Base-by-base conservation (phyloP, 2,113 vertebrate species). In the Riparia riparia region DNA sequence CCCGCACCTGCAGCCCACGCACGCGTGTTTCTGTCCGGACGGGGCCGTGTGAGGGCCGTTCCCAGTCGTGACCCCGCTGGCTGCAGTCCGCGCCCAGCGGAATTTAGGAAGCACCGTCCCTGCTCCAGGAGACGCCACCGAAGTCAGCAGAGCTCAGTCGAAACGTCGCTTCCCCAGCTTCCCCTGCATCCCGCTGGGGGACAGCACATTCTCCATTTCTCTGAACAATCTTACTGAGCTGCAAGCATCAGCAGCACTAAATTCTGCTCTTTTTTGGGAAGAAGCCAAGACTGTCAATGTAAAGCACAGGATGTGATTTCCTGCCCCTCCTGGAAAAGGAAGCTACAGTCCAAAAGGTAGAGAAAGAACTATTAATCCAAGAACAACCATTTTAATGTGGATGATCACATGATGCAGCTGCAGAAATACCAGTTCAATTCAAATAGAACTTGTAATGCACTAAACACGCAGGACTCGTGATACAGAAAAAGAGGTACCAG, bases 301-400 rank as follows among this genome's bases (percentile, higher is more conserved):
- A 93, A 95, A 94, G 84, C 91, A 61, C 91, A 94, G 93, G 91
- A 91, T 65, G 89, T 81, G 89, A 96, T 96, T 96, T 96, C 93
- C 87, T 91, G 94, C 81, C 74, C 78, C 84, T 91, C 82, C 91
- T 90, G 81, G 73, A 94, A 96, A 89, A 93, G 93, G 89, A 91
- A 95, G 86, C 81, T 94, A 54, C 78, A 87, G 77, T 93, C 84
- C 89, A 94, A 89, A 95, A 96, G 91, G 87, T 87, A 91, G 77
- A 95, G 85, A 94, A 96, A 94, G 84, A 96, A 91, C 89, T 90
- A 82, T 89, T 94, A 95, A 93, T 96, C 74, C 84, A 94, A 85
- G 91, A 93, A 96, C 78, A 96, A 95, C 84, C 87, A 90, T 90
- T 91, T 93, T 85, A 95, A 95, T 85, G 86, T 85, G 70, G 89